phyloP scores from a whole-genome alignment of 2,888 invertebrate genomes.

The Hecatera dysodea region DNA sequence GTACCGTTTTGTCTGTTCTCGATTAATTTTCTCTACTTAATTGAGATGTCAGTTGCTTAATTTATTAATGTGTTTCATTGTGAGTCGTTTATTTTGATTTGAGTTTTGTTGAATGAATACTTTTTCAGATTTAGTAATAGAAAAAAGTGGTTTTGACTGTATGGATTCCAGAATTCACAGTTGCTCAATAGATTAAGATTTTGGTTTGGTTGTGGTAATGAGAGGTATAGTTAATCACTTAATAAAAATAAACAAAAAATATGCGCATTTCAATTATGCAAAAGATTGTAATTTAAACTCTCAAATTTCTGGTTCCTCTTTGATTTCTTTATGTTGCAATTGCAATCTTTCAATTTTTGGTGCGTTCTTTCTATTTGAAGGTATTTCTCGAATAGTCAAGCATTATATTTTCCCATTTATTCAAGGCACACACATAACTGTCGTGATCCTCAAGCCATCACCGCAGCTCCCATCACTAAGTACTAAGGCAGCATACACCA shows the following conservation, averaged over 20 bases:
- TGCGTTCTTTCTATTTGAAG: no score
- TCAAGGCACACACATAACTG: neutral
- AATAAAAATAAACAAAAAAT: neutral
- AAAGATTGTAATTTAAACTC: neutral
- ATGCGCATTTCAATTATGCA: neutral
- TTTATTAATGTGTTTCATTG: slow-evolving; percentile 5
- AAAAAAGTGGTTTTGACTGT: no score
- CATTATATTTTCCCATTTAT: neutral
- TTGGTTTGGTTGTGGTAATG: neutral
- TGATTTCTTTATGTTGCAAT: no score
- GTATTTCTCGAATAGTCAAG: no score
- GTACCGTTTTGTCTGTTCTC: slow-evolving; percentile 31
- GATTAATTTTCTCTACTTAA: slow-evolving; percentile 36
- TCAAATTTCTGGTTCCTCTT: neutral
- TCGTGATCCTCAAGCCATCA: slow-evolving; percentile 14
- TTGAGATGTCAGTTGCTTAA: slow-evolving; percentile 36
- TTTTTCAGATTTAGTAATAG: no score
- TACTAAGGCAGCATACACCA: slow-evolving; percentile 3
- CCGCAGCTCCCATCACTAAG: slow-evolving; percentile 11
- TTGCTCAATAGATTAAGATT: neutral
- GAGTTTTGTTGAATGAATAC: no score
- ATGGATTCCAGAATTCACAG: neutral
- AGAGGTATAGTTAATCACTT: neutral
- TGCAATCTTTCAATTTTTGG: no score
- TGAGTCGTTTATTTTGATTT: neutral